Conservation (phyloP, 2,797 vertebrate genomes). For the Ispidina picta region DNA sequence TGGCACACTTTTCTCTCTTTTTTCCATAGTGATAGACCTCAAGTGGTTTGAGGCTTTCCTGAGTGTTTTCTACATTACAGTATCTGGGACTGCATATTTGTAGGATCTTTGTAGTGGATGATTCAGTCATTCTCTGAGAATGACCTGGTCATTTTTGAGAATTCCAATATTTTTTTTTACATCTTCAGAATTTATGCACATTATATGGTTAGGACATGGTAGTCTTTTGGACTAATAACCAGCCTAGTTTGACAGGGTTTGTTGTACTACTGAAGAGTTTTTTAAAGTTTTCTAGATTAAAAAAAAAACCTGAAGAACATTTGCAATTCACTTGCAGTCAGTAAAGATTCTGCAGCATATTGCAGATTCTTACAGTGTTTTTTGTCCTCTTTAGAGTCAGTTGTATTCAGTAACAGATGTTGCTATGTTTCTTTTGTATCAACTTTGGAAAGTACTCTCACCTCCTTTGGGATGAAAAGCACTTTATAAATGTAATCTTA, state of each 20-base stretch:
- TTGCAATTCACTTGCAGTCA: neutral
- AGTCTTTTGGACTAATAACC: neutral
- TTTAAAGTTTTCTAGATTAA: neutral
- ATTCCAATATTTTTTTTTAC: neutral
- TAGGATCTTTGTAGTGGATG: neutral
- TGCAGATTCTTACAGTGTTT: neutral
- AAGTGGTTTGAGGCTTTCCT: neutral
- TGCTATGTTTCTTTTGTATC: conserved; percentile 6
- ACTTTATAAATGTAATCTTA: conserved; percentile 23
- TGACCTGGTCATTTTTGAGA: neutral
- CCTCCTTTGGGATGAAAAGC: conserved; percentile 19
- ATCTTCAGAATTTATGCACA: neutral
- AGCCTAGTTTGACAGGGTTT: rapidly evolving
- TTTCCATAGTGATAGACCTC: neutral
- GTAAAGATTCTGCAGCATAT: neutral
- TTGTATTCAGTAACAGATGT: conserved; percentile 23
- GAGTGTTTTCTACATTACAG: neutral
- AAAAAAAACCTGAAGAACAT: neutral
- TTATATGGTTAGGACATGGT: neutral
- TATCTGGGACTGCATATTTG: neutral
- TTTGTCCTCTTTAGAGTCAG: neutral
- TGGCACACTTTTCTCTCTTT: no score
- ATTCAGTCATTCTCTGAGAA: neutral
- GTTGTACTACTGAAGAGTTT: neutral
- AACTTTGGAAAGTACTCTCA: neutral